These are phyloP conservation scores for Porphyrio hochstetteri DNA, from an alignment of 2,113 vertebrate genomes.

Conservation along the genomic window DNA sequence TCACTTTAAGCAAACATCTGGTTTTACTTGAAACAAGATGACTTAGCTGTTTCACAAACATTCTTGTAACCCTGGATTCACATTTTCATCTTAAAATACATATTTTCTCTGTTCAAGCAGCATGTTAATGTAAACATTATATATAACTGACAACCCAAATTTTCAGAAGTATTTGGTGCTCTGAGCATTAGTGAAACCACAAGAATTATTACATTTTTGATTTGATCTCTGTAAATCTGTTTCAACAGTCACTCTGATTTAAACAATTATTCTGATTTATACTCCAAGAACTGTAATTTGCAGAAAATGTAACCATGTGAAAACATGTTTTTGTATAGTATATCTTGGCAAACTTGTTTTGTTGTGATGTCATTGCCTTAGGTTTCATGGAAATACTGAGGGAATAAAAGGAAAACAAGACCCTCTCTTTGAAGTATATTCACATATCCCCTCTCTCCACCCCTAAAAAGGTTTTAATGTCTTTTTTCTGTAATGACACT, in stretches of 20 bases:
- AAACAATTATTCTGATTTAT: constrained; percentile 87
- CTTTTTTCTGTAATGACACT: constrained; percentile 11
- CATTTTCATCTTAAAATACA: constrained; percentile 84
- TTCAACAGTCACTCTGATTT: constrained; percentile 84
- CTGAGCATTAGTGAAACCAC: constrained; percentile 77
- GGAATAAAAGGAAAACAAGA: constrained; percentile 63
- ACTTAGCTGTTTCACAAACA: constrained; percentile 85
- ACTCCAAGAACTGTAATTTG: constrained; percentile 81
- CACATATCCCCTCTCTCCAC: background rate
- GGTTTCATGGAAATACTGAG: constrained; percentile 73
- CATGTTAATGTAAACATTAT: constrained; percentile 83
- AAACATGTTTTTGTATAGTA: constrained; percentile 78
- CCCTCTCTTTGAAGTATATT: constrained; percentile 60
- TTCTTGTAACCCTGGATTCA: constrained; percentile 83
- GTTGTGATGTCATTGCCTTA: constrained; percentile 80
- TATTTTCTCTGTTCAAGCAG: constrained; percentile 82
- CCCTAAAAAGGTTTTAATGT: constrained; percentile 24
- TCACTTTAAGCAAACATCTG: constrained; percentile 87
- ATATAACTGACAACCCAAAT: constrained; percentile 81
- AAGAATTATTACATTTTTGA: constrained; percentile 83
- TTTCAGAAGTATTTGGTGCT: constrained; percentile 80
- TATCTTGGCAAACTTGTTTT: constrained; percentile 80
- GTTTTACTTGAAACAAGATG: constrained; percentile 87
- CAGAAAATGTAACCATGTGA: constrained; percentile 85
- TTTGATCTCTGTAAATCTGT: constrained; percentile 86